Evolutionary conservation across 2,888 invertebrate species (phyloP), one percentile per base, ranked within the genome.

Genomic region (Caradrina clavipalpis): DNA sequence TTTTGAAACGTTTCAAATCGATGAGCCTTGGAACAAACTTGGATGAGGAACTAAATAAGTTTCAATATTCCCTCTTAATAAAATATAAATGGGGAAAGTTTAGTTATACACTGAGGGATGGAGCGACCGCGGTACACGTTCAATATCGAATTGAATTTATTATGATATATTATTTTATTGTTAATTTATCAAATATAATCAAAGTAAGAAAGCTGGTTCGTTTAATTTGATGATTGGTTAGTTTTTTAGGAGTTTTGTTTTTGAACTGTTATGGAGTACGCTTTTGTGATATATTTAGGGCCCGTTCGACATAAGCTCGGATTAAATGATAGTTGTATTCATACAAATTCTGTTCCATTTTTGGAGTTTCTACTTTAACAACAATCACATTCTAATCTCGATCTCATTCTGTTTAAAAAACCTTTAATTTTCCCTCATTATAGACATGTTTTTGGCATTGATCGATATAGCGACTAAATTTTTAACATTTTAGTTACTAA

Each of bases 1-100:
- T 83, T 81, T 85, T 83, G 79, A 85, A 83, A 89, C 86, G 85
- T 89, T 91, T 91, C 86, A 89, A 91, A 92, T 91, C 92, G 90
- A 92, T 90, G 88, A 89, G 88, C 88, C 90, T 91, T 88, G 89
- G 91, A 91, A 90, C 86, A 88, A 92, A 93, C 89, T 93, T 93
- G 88, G 86, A 88, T 89, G 89, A 89, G 90, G 87, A 90, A 92
- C 88, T 89, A 90, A 89, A 86, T 87, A 89, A 93, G 90, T 91
- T 92, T 89, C 90, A 90, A 88, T 89, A 90, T 90, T 92, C 91
- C 87, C 87, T 89, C 90, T 90, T 91, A 91, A 92, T 93, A 92
- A 93, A 92, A 93, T 92, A 92, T 92, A 91, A 92, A 93, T 93
- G 90, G 88, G 81, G 76, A 90, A 92, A 93, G 89, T 93, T 93